Base-by-base conservation (phyloP, 2,797 vertebrate species). In the Caiman crocodilus region DNA sequence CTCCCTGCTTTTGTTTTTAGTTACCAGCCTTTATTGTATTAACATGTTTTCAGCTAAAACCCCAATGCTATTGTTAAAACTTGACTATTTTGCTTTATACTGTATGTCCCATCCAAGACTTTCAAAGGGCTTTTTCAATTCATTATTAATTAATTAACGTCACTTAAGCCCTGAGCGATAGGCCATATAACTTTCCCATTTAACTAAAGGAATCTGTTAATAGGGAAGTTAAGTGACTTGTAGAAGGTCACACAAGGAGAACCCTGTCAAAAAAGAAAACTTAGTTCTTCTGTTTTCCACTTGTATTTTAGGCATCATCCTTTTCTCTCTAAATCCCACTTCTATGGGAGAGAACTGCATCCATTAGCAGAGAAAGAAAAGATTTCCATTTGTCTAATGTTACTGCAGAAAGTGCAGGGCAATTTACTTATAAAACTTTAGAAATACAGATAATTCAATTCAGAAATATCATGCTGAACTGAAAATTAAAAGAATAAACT, bases 71-170 rank as follows among this genome's bases (percentile, higher is more conserved):
- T 0, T 10, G 7, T 69, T 83, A 63, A 3, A 84, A 50, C 69
- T 9, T 56, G 3, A 30, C 0, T 2, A 7, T 14, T 63, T 71
- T 12, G 16, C 10, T 64, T 42, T 77, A 42, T 5, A 5, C 2
- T 20, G 4, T 20, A 21, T 42, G 91, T 82, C 60, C 60, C 14
- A 57, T 32, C 55, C 55, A n/a, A 0, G 0, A 67, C 67, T 11
- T 77, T 30, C 17, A 59, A 55, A 89, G 82, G 7, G 55, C 14
- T 71, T 77, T 50, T 23, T 25, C 16, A 50, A 73, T 18, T 21
- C 42, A 50, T 50, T 26, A 73, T 73, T 50, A 25, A 50, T 25
- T 32, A 16, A 73, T 50, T 26, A 50, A 42, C 35, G 21, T 73
- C 4, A 7, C 23, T 16, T 32, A 42, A 30, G 6, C 20, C 91